These are phyloP conservation scores for Camptogramma bilineatum DNA, from an alignment of 2,888 invertebrate genomes.

Conservation along the genomic window DNA sequence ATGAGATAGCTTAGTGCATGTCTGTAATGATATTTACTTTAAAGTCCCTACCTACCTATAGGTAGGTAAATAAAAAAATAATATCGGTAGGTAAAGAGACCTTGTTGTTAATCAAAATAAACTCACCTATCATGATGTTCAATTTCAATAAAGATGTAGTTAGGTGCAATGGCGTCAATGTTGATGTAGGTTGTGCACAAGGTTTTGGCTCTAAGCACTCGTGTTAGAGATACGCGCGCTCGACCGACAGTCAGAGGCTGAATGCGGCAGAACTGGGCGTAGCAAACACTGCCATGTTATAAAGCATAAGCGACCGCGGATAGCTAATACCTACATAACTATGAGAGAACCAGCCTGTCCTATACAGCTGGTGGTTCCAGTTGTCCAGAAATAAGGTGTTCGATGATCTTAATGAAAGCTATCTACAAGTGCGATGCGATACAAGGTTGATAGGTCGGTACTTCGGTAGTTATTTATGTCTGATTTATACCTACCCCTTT, in stretches of 20 bases:
- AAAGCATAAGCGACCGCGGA: conserved; percentile 48
- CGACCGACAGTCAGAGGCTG: conserved; percentile 72
- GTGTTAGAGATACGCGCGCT: conserved; percentile 62
- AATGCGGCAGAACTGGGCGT: conserved; percentile 64
- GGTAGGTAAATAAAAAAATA: background rate
- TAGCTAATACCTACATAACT: background rate
- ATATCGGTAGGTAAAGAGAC: background rate
- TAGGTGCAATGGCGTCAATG: conserved; percentile 76
- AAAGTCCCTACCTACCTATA: background rate
- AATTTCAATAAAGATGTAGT: conserved; percentile 49
- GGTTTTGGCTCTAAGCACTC: conserved; percentile 49
- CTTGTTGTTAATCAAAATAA: conserved; percentile 26
- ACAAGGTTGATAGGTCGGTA: no score
- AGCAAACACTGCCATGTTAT: conserved; percentile 43
- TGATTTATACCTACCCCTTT: no score
- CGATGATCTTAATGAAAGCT: no score
- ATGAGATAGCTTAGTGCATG: no score
- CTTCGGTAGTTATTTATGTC: no score
- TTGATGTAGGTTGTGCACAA: conserved; percentile 82
- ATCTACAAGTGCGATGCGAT: no score
- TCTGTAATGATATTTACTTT: no score
- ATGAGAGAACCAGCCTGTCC: no score
- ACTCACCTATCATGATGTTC: conserved; percentile 77
- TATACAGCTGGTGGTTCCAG: no score
- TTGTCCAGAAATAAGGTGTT: no score